Evolutionary conservation across 2,888 invertebrate genomes (phyloP), one percentile per base, ranked within the genome.

Genomic region (Melangyna quadrimaculata): DNA sequence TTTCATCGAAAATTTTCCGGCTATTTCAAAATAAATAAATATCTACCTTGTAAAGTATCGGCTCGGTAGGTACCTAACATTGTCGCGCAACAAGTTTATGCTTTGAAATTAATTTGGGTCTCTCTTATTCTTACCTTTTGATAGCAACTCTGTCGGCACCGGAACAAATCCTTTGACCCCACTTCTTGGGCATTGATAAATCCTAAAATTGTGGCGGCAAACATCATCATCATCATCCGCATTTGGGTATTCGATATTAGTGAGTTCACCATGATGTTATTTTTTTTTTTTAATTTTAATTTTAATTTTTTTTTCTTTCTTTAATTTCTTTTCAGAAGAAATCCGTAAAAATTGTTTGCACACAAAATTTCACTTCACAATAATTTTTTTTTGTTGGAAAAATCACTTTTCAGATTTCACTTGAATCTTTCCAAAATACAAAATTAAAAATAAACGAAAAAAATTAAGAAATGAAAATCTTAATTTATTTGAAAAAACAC

Each of bases 111-210:
- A n/a, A 35, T 48, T 43, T 9, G n/a, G 32, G 40, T 87, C 6
- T 1, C 17, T 48, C n/a, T 19, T 29, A 0, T 29, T 22, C 90
- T 89, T 89, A 91, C 91, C 91, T 91, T 91, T 89, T 90, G 91
- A 90, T 91, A 91, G 89, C 91, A 91, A 88, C 90, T 91, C 90
- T 91, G 91, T 88, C 90, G 91, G 89, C 91, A 91, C 89, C 90
- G 91, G 88, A 88, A 90, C 82, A 91, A 89, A 89, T 91, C 91
- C 87, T 91, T 91, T 78, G 90, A 89, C 86, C 88, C 89, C 57
- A 90, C 88, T 74, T 88, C 78, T 65, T 78, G 80, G 74, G 73
- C 87, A 51, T 79, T 79, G 53, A 70, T 74, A 84, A 88, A 82
- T 87, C 87, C 87, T 63, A 87, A 72, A 51, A 84, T 61, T 51